A percentile compares a stretch with the other conserved stretches of the same genome.
Conservation (phyloP, 1,140 invertebrate genomes). For the Anoplolepis gracilipes region DNA sequence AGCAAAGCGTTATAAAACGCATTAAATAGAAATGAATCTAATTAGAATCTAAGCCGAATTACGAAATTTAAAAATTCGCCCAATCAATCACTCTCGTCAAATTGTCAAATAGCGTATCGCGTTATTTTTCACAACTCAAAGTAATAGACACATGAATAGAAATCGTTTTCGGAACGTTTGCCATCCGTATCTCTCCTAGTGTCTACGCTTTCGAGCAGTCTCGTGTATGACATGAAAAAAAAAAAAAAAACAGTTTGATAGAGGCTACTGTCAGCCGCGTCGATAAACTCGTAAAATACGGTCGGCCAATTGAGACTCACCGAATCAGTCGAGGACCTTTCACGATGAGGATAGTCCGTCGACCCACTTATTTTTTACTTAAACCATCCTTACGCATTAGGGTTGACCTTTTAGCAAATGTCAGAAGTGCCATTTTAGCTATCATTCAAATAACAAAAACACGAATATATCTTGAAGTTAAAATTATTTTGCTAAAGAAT, state of each 20-base stretch:
- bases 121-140: constrained; percentile 51
- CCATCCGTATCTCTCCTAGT: constrained; percentile 15
- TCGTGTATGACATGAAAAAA: neutral
- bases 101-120: constrained; percentile 5
- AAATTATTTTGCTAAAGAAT: neutral
- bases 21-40: neutral
- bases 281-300: constrained; percentile 38
- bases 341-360: neutral
- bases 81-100: constrained; percentile 27
- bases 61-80: neutral
- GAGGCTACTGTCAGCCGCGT: neutral
- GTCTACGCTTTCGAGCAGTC: neutral
- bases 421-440: neutral
- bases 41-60: neutral
- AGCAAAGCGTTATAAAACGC: neutral
- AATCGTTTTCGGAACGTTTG: constrained; percentile 45
- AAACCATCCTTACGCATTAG: neutral
- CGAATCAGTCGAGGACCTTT: neutral
- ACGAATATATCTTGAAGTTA: neutral
- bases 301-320: constrained; percentile 23
- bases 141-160: constrained; percentile 27
- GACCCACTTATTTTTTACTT: constrained; percentile 24
- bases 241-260: neutral
- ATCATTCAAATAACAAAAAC: neutral
- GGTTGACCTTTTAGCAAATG: neutral